phyloP scores from a whole-genome alignment of 2,888 invertebrate genomes.

The Drosophila differens region DNA sequence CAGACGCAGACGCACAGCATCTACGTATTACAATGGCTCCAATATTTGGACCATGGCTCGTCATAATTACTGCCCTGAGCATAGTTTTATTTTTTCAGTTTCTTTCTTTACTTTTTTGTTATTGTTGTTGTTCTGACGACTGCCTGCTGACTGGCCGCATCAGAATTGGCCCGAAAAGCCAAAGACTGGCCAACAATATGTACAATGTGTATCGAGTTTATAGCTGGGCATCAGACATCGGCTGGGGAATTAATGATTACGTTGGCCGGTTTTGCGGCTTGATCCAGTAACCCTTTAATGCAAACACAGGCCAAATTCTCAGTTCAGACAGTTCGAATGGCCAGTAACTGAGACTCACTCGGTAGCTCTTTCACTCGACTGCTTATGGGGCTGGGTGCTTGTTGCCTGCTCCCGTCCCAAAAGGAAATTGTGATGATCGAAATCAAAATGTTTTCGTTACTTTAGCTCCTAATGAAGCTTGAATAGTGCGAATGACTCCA shows the following conservation, averaged over 20 bases:
- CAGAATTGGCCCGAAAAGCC: constrained; percentile 31
- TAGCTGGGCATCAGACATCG: constrained; percentile 62
- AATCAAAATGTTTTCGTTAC: constrained; percentile 81
- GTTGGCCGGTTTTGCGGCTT: constrained; percentile 60
- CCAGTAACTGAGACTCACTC: constrained; percentile 60
- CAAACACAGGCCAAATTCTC: constrained; percentile 51
- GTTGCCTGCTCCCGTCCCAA: constrained; percentile 41
- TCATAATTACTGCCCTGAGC: constrained; percentile 78
- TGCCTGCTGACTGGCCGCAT: constrained; percentile 19
- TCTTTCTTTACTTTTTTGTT: constrained; percentile 4
- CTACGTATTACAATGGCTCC: constrained; percentile 62
- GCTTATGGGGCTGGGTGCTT: constrained; percentile 3
- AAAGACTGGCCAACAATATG: constrained; percentile 61
- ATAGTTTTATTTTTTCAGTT: constrained; percentile 22
- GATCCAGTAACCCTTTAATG: constrained; percentile 81
- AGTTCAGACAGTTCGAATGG: constrained; percentile 21
- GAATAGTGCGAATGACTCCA: constrained; percentile 80
- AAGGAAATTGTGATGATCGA: constrained; percentile 81
- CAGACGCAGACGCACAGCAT: constrained; percentile 30
- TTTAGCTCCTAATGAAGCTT: constrained; percentile 81
- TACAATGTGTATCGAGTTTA: constrained; percentile 60
- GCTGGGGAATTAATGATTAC: constrained; percentile 79
- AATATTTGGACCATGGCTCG: constrained; percentile 74
- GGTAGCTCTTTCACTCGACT: constrained; percentile 71
- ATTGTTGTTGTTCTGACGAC: constrained; percentile 33